Evolutionary conservation across 1,140 invertebrate genomes (phyloP), one percentile per base, ranked within the genome.

Genomic region (Achroia grisella): DNA sequence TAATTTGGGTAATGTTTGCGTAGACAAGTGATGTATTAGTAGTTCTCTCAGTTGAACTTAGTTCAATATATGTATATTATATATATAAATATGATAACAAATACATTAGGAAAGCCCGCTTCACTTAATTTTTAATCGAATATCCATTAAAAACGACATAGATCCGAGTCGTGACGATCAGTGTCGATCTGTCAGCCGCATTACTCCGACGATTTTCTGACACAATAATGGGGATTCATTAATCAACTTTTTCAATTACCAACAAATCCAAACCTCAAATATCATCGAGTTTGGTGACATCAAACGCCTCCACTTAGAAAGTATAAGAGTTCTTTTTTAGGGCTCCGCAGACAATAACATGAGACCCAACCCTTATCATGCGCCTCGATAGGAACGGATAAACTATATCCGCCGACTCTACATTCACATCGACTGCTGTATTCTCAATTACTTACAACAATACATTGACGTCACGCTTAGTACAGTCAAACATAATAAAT

Each of bases 211-310:
- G 44, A 55, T 62, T 34, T 43, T 48, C 43, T 67, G 65, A 60
- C n/a, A n/a, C n/a, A n/a, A n/a, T n/a, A 62, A 62, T 44, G 46
- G 43, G 36, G 33, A 62, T 72, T 76, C 72, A 74, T 81, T 72
- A 76, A 76, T 80, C 71, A 74, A 81, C 72, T 74, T 81, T 76
- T 78, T 65, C 70, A 80, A 80, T 80, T 80, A 67, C 50, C 56
- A 62, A 61, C 56, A 48, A 64, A 56, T 53, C 66, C 52, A 44
- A 42, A 31, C 29, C 28, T 49, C 40, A 23, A 23, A 55, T 58
- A 57, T 62, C 48, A 39, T 35, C 37, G 59, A 64, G 52, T 62
- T 67, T 44, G 53, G 53, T 36, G 13, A 13, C 35, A n/a, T 37
- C 13, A 13, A 48, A 43, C 39, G 39, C 31, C 23, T 31, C 30